These are phyloP conservation scores for Helobdella robusta DNA, from an alignment of 2,888 invertebrate genomes.

Conservation along the genomic window DNA sequence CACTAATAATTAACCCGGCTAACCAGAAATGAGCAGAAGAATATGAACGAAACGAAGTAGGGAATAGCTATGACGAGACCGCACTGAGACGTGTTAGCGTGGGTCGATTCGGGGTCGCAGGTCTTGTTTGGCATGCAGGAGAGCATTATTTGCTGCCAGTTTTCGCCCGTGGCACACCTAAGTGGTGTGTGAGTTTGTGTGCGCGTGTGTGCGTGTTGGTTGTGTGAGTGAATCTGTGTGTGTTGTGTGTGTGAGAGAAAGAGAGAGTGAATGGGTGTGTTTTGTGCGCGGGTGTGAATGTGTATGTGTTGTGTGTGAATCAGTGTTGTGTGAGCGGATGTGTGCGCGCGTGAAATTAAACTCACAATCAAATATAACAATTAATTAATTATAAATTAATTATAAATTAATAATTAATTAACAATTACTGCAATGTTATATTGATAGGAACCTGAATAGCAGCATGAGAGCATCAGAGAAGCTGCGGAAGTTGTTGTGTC, in stretches of 20 bases:
- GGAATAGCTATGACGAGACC: conserved; percentile 92
- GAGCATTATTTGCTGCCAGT: conserved; percentile 99
- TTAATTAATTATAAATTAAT: too few relatives aligned
- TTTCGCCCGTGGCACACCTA: conserved; percentile 97
- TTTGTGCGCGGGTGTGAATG: background rate
- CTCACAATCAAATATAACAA: too few relatives aligned
- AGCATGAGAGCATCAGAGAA: conserved; percentile 98
- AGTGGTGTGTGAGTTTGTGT: background rate
- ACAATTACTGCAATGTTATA: too few relatives aligned
- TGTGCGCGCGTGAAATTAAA: too few relatives aligned
- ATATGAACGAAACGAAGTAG: conserved; percentile 68
- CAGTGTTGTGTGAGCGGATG: too few relatives aligned
- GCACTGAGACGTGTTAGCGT: conserved; percentile 54
- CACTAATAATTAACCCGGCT: conserved; percentile 49
- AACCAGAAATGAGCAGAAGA: conserved; percentile 98
- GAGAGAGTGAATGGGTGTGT: too few relatives aligned
- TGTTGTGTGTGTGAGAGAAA: background rate
- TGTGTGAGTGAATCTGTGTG: background rate
- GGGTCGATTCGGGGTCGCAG: conserved; percentile 62
- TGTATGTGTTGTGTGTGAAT: too few relatives aligned
- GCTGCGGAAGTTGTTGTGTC: conserved; percentile 99
- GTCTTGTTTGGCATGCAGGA: conserved; percentile 80
- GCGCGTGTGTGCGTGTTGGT: background rate
- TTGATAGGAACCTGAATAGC: conserved; percentile 72
- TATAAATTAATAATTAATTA: too few relatives aligned